Evolutionary conservation across 2,888 invertebrate species (phyloP), one percentile per base, ranked within the genome.

Genomic region (Lacanobia wlatinum): DNA sequence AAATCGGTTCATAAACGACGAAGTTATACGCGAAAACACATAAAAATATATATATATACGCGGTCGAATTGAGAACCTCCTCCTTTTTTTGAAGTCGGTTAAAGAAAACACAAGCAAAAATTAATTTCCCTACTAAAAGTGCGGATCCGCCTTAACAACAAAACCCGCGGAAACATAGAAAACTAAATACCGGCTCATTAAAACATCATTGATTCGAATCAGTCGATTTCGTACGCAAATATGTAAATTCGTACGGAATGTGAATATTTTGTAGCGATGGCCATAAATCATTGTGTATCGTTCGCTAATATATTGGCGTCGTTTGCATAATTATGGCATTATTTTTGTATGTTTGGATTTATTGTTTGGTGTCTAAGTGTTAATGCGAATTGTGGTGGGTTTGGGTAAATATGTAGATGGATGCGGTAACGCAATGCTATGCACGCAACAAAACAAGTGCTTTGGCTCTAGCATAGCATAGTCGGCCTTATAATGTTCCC

Each of bases 311-410:
- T 80, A 84, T 74, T 73, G 64, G 1, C 52, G 56, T 70, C 63
- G 53, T 84, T 86, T 77, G 70, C 84, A 86, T 85, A 86, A 86
- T 72, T 80, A 78, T 59, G 56, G 74, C 82, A 70, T 70, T 84
- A 81, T 85, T 87, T 84, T 82, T 83, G 83, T 83, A 79, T 78
- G 66, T 69, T 76, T 70, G 65, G 70, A 80, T 86, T 83, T 83
- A 83, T 86, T 34, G 76, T 58, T 64, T n/a, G 28, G n/a, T 61
- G 60, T 55, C 60, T 64, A 40, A 56, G 48, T 76, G 76, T 66
- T 38, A 80, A 53, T 73, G 40, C 14, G 58, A 63, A 72, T 56
- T 78, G 70, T 70, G 50, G 34, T 58, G 12, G 48, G n/a, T 77
- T 38, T 23, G 7, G 53, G 12, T 34, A 28, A n/a, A 18, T 28